phyloP scores from a whole-genome alignment of 2,797 vertebrate genomes.

The Taeniopygia guttata region DNA sequence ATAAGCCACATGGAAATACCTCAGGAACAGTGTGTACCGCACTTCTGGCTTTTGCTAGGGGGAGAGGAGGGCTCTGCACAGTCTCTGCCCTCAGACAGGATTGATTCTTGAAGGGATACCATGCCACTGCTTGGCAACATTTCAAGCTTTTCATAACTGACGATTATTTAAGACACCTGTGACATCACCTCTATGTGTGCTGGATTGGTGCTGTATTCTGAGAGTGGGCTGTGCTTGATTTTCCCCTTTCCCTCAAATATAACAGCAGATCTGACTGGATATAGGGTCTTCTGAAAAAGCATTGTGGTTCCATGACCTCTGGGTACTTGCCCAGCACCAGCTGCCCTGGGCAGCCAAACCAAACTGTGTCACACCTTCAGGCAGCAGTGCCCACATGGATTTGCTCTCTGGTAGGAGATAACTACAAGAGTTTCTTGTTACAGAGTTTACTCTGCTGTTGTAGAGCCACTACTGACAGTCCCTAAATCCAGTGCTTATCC shows the following conservation, averaged over 20 bases:
- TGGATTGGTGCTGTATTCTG: not conserved
- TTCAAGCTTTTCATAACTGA: not conserved
- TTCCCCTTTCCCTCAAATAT: not conserved
- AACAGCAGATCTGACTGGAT: not conserved
- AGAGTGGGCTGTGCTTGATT: not conserved
- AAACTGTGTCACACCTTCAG: not conserved
- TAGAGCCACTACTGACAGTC: not conserved
- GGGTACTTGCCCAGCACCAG: not conserved
- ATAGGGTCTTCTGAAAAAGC: not conserved
- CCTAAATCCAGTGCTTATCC: not conserved
- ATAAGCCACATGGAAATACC: not conserved
- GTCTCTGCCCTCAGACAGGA: not conserved
- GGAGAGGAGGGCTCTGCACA: not conserved
- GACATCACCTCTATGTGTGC: not conserved
- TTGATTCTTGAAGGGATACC: not conserved
- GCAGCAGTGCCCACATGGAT: not conserved
- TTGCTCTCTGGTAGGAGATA: not conserved
- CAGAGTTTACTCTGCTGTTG: not conserved
- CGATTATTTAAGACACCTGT: not conserved
- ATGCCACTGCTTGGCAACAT: not conserved
- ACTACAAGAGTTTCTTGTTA: not conserved
- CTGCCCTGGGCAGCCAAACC: not conserved
- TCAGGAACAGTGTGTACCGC: not conserved
- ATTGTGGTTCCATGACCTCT: not conserved
- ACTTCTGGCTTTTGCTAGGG: not conserved